Base-by-base conservation (phyloP, 2,888 invertebrate genomes). In the Drosophila setosimentum region DNA sequence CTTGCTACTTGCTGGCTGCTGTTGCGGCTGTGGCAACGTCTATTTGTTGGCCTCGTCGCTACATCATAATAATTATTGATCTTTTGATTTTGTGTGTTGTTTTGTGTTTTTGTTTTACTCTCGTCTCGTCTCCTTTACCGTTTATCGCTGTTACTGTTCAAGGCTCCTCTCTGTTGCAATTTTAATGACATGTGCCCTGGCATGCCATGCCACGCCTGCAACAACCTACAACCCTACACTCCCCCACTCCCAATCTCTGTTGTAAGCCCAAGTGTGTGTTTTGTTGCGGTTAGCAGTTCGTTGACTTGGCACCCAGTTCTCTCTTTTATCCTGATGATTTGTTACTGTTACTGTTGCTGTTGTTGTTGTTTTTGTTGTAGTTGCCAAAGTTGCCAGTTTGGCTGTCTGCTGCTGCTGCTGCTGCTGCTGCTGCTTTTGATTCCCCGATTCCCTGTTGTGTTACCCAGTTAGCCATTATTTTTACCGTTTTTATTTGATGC, bases 1-100 rank as follows among this genome's bases (percentile, higher is more conserved):
- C 40, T 29, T 10, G 21, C 32, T 45, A 24, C 51, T 55, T 55
- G 24, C n/a, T 45, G n/a, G 16, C 11, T 67, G 51, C 50, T 61
- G 66, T 37, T 59, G 61, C 67, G 62, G 70, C 73, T 70, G 67
- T 65, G 73, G 70, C 70, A 73, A 76, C 75, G 68, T 72, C 76
- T 76, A 78, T 75, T 68, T 67, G 72, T 72, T 55, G 37, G 29
- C 68, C 72, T 74, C 64, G 57, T 55, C 62, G 72, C 75, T 65
- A 83, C 83, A 89, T 82, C 86, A 85, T 89, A 83, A 82, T 87
- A 91, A 90, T 91, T 91, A 91, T 91, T 91, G 91, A 91, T 91
- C 91, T 91, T 83, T 90, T 91, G 91, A 90, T 90, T 85, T 87
- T 82, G 51, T 63, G 16, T 45, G 24, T 42, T 32, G 29, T 61